phyloP scores from a whole-genome alignment of 2,797 vertebrate genomes.

The Tolypeutes matacus region DNA sequence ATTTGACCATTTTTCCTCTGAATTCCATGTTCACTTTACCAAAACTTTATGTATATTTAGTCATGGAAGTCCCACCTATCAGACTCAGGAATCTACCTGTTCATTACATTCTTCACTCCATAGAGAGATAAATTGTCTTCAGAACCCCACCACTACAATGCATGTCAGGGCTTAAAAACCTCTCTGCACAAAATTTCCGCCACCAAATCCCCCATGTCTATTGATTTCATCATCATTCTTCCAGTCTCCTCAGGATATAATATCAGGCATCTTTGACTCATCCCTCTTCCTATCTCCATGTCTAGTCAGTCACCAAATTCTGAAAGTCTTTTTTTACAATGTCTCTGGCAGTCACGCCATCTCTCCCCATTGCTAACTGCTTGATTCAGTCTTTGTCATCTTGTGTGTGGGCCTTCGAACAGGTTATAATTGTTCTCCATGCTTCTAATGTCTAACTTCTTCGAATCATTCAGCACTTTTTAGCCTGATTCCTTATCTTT shows the following conservation, averaged over 20 bases:
- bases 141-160: not conserved
- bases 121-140: not conserved
- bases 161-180: not conserved
- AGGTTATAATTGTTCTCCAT: not conserved
- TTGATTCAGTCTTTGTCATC: not conserved
- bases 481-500: not conserved
- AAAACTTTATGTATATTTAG: not conserved
- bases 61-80: not conserved
- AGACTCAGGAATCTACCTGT: not conserved
- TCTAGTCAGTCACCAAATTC: not conserved
- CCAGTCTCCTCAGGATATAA: not conserved
- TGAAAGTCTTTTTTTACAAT: slow-evolving; percentile 9
- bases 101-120: not conserved
- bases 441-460: not conserved
- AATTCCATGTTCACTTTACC: not conserved
- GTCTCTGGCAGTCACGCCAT: not conserved
- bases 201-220: not conserved
- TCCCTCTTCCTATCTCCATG: not conserved
- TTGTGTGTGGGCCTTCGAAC: not conserved
- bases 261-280: not conserved
- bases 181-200: not conserved
- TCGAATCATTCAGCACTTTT: not conserved
- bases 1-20: not conserved
- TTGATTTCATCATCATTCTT: not conserved
- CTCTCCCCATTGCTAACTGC: not conserved